Evolutionary conservation across 2,888 invertebrate genomes (phyloP).

Genomic region (Pterostichus madidus): DNA sequence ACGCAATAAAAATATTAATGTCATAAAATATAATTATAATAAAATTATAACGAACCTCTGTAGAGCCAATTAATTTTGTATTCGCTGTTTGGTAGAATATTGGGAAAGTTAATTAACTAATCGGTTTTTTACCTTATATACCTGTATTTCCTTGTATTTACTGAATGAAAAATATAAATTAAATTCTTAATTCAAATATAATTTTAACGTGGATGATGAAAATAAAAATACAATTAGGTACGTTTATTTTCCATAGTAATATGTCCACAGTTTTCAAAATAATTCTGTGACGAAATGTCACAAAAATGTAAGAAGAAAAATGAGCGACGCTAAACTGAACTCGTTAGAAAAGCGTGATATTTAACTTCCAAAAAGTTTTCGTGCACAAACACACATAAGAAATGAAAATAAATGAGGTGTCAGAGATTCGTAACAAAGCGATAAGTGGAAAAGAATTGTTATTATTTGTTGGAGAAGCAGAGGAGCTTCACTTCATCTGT

Average conservation of each 20-base stretch:
- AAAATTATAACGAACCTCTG: neutral
- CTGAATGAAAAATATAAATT: neutral
- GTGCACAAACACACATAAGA: constrained; percentile 20
- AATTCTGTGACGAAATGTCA: constrained; percentile 24
- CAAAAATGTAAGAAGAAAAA: constrained; percentile 9
- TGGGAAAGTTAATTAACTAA: constrained; percentile 31
- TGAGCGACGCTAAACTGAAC: neutral
- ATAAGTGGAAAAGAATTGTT: constrained; percentile 32
- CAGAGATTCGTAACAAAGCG: constrained; percentile 46
- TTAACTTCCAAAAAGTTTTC: constrained; percentile 28
- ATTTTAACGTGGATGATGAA: neutral
- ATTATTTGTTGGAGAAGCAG: constrained; percentile 33
- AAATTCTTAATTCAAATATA: neutral
- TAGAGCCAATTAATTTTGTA: constrained; percentile 34
- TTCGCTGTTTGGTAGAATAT: neutral
- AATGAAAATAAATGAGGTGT: constrained; percentile 51
- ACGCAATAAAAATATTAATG: neutral
- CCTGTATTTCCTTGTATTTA: constrained; percentile 10
- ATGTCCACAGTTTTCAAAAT: constrained; percentile 7
- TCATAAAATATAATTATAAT: constrained; percentile 21
- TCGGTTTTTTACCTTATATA: constrained; percentile 18
- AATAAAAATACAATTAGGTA: constrained; percentile 9
- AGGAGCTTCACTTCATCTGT: constrained; percentile 14
- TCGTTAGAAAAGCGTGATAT: constrained; percentile 45
- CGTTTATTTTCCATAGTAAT: neutral